Evolutionary conservation across 2,797 vertebrate genomes (phyloP).

Genomic region (Schizopygopsis malacanthus): DNA sequence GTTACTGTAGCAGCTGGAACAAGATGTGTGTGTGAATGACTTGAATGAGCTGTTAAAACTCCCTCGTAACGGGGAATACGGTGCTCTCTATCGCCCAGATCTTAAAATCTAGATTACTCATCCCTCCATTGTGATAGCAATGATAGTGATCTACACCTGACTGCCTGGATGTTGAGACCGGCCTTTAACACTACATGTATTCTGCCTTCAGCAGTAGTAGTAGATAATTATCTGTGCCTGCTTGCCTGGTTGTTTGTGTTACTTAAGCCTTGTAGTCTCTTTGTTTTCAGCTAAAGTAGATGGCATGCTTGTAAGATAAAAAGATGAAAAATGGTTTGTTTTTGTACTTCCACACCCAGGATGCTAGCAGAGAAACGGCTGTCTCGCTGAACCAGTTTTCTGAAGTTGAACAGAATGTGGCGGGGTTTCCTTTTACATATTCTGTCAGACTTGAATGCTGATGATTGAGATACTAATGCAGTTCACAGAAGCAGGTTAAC

Average conservation of each 20-base stretch:
- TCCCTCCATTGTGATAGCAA: constrained; percentile 2
- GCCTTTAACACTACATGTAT: constrained; percentile 15
- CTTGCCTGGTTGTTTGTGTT: constrained; percentile 33
- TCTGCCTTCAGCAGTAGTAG: constrained; percentile 11
- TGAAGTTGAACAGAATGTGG: background rate
- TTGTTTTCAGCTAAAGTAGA: constrained; percentile 9
- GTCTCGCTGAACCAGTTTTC: constrained; percentile 17
- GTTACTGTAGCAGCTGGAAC: constrained; percentile 60
- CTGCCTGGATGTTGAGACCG: constrained; percentile 27
- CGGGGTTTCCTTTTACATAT: background rate
- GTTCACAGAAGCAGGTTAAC: background rate
- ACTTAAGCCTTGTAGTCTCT: background rate
- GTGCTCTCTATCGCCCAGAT: constrained; percentile 42
- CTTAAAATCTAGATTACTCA: constrained; percentile 29
- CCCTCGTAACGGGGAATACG: constrained; percentile 30
- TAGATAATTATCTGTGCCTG: constrained; percentile 2
- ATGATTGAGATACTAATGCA: background rate
- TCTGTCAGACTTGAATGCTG: constrained; percentile 1
- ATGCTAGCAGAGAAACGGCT: constrained; percentile 18
- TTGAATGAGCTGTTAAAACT: constrained; percentile 15
- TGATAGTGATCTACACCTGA: constrained; percentile 42
- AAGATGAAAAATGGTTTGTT: constrained; percentile 33
- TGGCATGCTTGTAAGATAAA: constrained; percentile 9
- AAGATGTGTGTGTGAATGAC: constrained; percentile 20
- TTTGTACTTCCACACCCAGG: constrained; percentile 35